Conservation (phyloP, 1,140 invertebrate species). For the Euglossa dilemma region DNA sequence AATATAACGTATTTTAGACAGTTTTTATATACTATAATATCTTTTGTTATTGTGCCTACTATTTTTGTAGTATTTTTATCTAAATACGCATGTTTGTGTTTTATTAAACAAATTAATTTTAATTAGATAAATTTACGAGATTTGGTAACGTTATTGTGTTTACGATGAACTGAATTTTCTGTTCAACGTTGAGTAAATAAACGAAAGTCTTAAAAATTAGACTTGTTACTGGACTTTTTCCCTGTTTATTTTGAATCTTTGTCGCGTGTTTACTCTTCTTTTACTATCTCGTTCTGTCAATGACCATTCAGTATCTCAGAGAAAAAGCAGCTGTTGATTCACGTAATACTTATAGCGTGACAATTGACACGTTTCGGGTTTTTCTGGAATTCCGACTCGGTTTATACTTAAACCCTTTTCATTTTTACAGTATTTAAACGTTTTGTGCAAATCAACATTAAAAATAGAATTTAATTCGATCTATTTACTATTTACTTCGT, state of each 20-base stretch:
- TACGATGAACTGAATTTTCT: too few relatives aligned
- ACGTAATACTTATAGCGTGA: background rate
- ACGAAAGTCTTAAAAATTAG: background rate
- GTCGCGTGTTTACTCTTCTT: background rate
- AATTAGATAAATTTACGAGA: too few relatives aligned
- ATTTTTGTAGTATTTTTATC: too few relatives aligned
- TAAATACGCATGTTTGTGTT: too few relatives aligned
- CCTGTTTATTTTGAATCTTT: background rate
- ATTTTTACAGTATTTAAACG: background rate
- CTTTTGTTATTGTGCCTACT: too few relatives aligned
- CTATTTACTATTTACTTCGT: too few relatives aligned
- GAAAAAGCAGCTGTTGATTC: background rate
- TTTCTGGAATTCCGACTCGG: background rate
- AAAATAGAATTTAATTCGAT: background rate
- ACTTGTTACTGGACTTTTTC: background rate
- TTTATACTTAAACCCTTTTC: background rate
- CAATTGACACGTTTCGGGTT: background rate
- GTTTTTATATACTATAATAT: too few relatives aligned
- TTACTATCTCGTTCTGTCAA: conserved; percentile 3
- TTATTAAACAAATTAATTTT: too few relatives aligned
- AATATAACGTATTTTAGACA: too few relatives aligned
- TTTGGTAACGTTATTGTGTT: too few relatives aligned
- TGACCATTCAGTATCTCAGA: background rate
- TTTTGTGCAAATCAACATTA: background rate
- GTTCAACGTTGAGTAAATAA: background rate